phyloP scores from a whole-genome alignment of 2,888 invertebrate species.

The Phlogophora meticulosa region DNA sequence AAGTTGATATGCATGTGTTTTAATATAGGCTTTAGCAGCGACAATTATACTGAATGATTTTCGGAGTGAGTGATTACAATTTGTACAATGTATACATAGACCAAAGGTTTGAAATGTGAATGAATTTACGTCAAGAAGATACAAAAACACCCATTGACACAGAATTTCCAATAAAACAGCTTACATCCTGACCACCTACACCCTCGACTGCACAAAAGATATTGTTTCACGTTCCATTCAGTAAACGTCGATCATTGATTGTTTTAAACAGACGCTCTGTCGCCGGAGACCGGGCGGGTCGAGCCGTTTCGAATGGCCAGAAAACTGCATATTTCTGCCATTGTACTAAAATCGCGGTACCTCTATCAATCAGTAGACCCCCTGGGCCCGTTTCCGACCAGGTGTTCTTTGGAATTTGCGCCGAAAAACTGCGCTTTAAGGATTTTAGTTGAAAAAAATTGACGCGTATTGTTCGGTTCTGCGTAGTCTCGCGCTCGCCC shows the following conservation, averaged over 20 bases:
- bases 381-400: constrained; percentile 90
- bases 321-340: constrained; percentile 78
- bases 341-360: constrained; percentile 83
- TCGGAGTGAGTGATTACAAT: not conserved
- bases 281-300: constrained; percentile 78
- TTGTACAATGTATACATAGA: constrained; percentile 34
- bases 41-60: not conserved
- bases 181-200: constrained; percentile 83
- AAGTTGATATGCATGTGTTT: constrained; percentile 4
- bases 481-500: constrained; percentile 79
- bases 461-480: constrained; percentile 86
- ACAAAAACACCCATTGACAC: constrained; percentile 55
- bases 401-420: constrained; percentile 90
- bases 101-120: constrained; percentile 34
- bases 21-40: constrained; percentile 6
- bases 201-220: constrained; percentile 73
- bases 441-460: constrained; percentile 82
- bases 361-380: constrained; percentile 89
- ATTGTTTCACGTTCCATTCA: constrained; percentile 88
- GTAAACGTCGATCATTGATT: constrained; percentile 89
- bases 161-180: constrained; percentile 78
- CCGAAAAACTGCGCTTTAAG: constrained; percentile 88
- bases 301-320: constrained; percentile 75
- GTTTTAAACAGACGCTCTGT: constrained; percentile 89
- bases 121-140: constrained; percentile 39